phyloP scores from a whole-genome alignment of 2,113 vertebrate genomes.

The Stictonetta naevosa region DNA sequence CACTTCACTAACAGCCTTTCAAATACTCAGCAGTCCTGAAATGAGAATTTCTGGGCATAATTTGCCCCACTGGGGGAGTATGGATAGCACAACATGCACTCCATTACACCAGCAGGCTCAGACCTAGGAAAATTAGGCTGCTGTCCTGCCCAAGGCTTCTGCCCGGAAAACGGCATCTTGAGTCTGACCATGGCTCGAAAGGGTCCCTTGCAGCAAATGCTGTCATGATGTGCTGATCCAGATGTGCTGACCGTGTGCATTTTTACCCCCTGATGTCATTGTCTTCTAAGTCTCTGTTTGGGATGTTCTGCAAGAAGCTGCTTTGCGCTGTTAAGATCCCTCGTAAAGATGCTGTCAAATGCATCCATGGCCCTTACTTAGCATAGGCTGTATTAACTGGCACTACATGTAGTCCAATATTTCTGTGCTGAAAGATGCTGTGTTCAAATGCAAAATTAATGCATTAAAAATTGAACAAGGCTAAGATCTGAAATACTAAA shows the following conservation, averaged over 20 bases:
- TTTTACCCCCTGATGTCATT: background rate
- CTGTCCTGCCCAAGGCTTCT: background rate
- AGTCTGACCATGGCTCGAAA: background rate
- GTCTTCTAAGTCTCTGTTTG: background rate
- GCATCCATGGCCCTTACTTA: background rate
- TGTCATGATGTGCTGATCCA: background rate
- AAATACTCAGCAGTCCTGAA: background rate
- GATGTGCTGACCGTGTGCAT: background rate
- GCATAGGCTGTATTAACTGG: background rate
- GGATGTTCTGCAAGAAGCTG: background rate
- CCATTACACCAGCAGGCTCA: background rate
- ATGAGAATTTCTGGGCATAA: background rate
- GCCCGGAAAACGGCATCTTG: background rate
- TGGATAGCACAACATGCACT: background rate
- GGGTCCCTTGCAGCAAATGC: background rate
- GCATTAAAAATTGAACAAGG: conserved; percentile 29
- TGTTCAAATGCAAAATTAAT: background rate
- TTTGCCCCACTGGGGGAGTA: background rate
- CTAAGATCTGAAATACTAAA: background rate
- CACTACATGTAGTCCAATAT: background rate
- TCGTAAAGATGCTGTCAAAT: background rate
- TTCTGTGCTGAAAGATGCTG: background rate
- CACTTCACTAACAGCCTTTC: background rate
- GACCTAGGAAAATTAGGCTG: background rate
- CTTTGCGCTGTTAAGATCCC: background rate